These are phyloP conservation scores for Apoda limacodes DNA, from an alignment of 2,888 invertebrate species.

Conservation along the genomic window DNA sequence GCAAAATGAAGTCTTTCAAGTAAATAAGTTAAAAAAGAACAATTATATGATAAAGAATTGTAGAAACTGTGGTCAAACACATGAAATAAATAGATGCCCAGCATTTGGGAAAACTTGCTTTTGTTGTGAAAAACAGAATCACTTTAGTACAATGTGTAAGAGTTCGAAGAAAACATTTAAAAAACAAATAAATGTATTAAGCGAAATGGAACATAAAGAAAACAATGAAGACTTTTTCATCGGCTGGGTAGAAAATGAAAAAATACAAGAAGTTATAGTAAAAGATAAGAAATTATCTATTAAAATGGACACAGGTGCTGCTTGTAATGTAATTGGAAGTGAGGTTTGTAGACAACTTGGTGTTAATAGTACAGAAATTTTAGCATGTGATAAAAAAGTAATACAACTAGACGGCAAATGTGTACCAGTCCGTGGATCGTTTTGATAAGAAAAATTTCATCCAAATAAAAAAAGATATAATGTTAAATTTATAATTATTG, in stretches of 20 bases:
- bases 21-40: not conserved
- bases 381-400: slow-evolving; percentile 6
- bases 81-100: slow-evolving; percentile 9
- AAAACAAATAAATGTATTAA: not conserved
- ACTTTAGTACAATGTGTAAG: slow-evolving; percentile 7
- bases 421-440: slow-evolving; percentile 4
- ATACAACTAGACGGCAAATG: slow-evolving; percentile 7
- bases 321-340: slow-evolving; percentile 3
- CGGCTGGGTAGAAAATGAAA: not conserved
- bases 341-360: not conserved
- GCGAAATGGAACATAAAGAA: not conserved
- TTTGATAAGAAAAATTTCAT: slow-evolving; percentile 5
- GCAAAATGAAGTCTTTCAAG: not conserved
- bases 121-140: slow-evolving; percentile 9
- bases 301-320: slow-evolving; percentile 6
- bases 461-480: slow-evolving; percentile 5
- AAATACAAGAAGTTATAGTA: slow-evolving; percentile 1
- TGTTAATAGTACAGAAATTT: slow-evolving; percentile 1
- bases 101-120: slow-evolving; percentile 11
- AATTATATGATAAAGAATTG: slow-evolving; percentile 3
- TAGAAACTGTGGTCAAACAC: slow-evolving; percentile 8
- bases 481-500: slow-evolving; percentile 8
- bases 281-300: slow-evolving; percentile 1
- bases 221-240: slow-evolving; percentile 3
- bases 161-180: not conserved